A percentile compares a stretch with the other conserved stretches of the same genome.
These are phyloP conservation scores for Anas bernieri DNA, from an alignment of 2,797 vertebrate genomes.

Conservation along the genomic window DNA sequence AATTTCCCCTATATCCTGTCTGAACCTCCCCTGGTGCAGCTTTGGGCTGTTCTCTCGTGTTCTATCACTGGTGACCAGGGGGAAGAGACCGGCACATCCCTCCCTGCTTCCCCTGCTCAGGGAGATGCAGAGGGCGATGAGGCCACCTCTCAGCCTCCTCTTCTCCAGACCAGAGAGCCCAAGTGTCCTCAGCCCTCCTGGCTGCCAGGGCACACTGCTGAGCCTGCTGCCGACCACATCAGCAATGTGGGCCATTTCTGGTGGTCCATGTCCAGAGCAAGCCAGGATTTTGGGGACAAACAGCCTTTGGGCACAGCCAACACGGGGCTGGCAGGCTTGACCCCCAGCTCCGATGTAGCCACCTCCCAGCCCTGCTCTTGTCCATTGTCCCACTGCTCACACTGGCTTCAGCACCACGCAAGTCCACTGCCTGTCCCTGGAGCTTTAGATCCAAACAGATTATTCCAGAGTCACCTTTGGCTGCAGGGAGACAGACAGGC, in stretches of 20 bases:
- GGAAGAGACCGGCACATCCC: too few species aligned
- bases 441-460: not conserved
- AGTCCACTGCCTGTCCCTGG: not conserved
- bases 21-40: too few species aligned
- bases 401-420: not conserved
- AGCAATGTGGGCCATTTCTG: not conserved
- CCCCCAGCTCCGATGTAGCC: not conserved
- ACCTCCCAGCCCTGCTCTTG: not conserved
- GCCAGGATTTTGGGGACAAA: not conserved
- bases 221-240: not conserved
- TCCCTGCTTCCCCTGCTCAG: too few species aligned
- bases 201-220: too few species aligned
- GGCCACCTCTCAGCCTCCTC: too few species aligned
- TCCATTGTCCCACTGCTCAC: too few species aligned
- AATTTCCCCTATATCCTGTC: too few species aligned
- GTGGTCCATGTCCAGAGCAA: not conserved
- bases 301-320: not conserved
- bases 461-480: not conserved
- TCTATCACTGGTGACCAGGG: too few species aligned
- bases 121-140: too few species aligned
- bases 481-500: not conserved
- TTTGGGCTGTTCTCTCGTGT: too few species aligned
- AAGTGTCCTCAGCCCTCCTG: too few species aligned
- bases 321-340: accelerated
- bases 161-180: too few species aligned